Evolutionary conservation across 2,113 vertebrate species (phyloP).

Genomic region (Grus americana): DNA sequence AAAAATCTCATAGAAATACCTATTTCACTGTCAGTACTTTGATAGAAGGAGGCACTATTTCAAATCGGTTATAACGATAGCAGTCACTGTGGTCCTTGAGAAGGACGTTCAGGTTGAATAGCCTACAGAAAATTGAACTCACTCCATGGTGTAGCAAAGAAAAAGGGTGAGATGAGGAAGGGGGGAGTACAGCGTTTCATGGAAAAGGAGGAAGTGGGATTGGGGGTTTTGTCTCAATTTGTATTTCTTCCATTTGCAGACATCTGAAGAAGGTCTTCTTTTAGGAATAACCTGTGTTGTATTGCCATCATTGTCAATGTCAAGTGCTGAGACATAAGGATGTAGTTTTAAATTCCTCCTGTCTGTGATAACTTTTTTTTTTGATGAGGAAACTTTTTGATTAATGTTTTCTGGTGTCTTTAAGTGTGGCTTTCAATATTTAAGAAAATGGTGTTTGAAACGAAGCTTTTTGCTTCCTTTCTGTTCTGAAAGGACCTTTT

Average conservation of each 20-base stretch:
- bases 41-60: background rate
- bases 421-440: background rate
- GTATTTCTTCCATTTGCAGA: background rate
- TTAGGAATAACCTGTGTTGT: background rate
- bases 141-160: background rate
- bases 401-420: background rate
- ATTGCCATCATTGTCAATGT: background rate
- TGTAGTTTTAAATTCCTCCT: background rate
- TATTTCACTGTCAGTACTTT: background rate
- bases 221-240: background rate
- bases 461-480: background rate
- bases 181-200: too few relatives aligned
- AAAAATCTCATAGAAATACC: background rate
- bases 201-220: background rate
- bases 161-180: background rate
- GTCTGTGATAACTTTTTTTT: background rate
- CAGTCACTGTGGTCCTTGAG: accelerated
- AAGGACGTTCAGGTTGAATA: background rate
- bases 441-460: background rate
- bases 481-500: background rate
- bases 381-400: background rate
- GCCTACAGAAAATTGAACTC: background rate
- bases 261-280: background rate
- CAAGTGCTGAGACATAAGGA: background rate
- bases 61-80: accelerated